These are phyloP conservation scores for Istiophorus platypterus DNA, from an alignment of 2,113 vertebrate genomes.

Conservation along the genomic window DNA sequence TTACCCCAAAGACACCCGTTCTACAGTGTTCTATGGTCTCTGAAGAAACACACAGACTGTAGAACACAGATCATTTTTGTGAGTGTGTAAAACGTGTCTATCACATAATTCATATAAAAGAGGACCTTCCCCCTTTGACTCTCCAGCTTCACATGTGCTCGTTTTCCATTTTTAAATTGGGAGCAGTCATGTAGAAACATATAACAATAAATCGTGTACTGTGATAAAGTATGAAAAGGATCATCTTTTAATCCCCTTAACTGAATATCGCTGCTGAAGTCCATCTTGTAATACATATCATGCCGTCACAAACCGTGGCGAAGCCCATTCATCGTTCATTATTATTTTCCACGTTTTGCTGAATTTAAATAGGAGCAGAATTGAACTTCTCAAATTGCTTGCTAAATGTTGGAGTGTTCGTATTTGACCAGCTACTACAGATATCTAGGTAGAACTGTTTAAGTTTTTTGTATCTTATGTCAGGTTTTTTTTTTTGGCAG, in stretches of 20 bases:
- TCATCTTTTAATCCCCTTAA: not conserved
- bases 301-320: not conserved
- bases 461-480: not conserved
- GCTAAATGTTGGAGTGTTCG: not conserved
- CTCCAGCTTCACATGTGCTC: not conserved
- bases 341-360: conserved; percentile 2
- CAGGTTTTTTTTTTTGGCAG: not conserved
- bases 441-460: conserved; percentile 12
- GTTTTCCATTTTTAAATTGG: not conserved
- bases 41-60: no score
- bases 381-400: not conserved
- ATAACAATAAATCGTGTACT: not conserved
- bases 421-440: not conserved
- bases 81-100: no score
- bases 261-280: conserved; percentile 4
- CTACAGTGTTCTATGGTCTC: not conserved
- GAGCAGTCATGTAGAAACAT: not conserved
- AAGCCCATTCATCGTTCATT: not conserved
- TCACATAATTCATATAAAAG: no score
- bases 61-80: no score
- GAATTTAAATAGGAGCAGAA: conserved; percentile 35
- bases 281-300: not conserved
- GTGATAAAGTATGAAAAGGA: not conserved
- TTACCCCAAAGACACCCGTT: not conserved
- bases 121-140: not conserved